Evolutionary conservation across 2,113 vertebrate genomes (phyloP), one percentile per base, ranked within the genome.

Genomic region (Ahaetulla prasina): DNA sequence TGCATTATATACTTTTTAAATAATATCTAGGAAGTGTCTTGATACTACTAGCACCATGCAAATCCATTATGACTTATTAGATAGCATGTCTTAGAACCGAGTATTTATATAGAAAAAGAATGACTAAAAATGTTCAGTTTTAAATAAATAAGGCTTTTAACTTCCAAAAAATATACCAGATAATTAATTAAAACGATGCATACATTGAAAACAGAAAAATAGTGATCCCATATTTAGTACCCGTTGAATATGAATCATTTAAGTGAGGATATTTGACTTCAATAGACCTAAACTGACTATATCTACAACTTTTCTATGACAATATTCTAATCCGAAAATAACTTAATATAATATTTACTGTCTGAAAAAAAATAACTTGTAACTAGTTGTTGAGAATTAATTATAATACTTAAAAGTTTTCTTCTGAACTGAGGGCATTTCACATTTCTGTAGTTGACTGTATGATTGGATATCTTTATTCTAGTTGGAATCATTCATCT

Each of bases 271-370:
- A 87, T 25, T 92, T 92, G 47, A 88, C 16, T 54, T 91, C 53
- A 55, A 30, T 68, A 50, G 60, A 16, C 68, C 35, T 88, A 53
- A 88, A 92, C 30, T 35, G 52, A 35, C 49, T 74, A n/a, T 52
- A 43, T 8, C 57, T 88, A 9, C 14, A 50, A 10, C 57, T 53
- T 27, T 92, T 88, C 10, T 50, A 74, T 91, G 68, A 53, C 55
- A 86, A 47, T 43, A 87, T 94, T 91, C 94, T 95, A 22, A 27
- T 94, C 96, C 97, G 95, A 93, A 97, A 94, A 95, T 96, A 96
- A 94, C 16, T 92, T 94, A 89, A 96, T 92, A n/a, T 35, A 94
- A 92, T 89, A 94, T 94, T 68, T 9, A 11, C 68, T 57, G 4
- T 90, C 47, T 2, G 84, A 95, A 95, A 95, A 94, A 85, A 95